These are phyloP conservation scores for Scaptomyza hsui DNA, from an alignment of 1,140 invertebrate species.

Conservation along the genomic window DNA sequence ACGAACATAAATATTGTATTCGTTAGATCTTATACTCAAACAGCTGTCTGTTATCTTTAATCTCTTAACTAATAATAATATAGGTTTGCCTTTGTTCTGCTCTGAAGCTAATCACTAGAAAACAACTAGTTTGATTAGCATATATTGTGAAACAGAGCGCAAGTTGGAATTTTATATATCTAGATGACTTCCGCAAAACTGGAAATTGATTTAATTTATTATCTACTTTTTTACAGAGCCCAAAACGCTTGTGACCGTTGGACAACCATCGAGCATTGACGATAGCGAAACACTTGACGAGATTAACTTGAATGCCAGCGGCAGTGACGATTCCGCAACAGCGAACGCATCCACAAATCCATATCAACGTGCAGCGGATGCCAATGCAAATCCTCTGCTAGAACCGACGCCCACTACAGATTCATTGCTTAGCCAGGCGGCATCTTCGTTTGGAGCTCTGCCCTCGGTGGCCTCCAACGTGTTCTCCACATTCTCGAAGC, in stretches of 20 bases:
- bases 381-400: constrained; percentile 69
- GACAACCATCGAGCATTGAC: constrained; percentile 70
- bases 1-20: constrained; percentile 9
- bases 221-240: constrained; percentile 62
- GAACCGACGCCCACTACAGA: constrained; percentile 67
- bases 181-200: constrained; percentile 17
- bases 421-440: constrained; percentile 84
- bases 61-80: not conserved
- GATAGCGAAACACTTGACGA: constrained; percentile 79
- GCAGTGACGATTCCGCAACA: constrained; percentile 55
- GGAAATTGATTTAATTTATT: constrained; percentile 9
- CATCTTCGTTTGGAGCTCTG: constrained; percentile 86
- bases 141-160: constrained; percentile 44
- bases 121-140: constrained; percentile 65
- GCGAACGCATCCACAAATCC: constrained; percentile 23
- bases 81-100: not conserved
- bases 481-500: constrained; percentile 86
- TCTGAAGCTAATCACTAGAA: constrained; percentile 6
- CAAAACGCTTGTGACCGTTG: constrained; percentile 77
- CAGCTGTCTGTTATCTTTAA: not conserved
- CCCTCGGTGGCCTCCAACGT: constrained; percentile 86
- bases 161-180: constrained; percentile 20
- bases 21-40: too few species aligned
- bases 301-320: constrained; percentile 79
- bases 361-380: constrained; percentile 46